These are phyloP conservation scores for Aleiodes alternator DNA, from an alignment of 2,888 invertebrate genomes.

Conservation along the genomic window DNA sequence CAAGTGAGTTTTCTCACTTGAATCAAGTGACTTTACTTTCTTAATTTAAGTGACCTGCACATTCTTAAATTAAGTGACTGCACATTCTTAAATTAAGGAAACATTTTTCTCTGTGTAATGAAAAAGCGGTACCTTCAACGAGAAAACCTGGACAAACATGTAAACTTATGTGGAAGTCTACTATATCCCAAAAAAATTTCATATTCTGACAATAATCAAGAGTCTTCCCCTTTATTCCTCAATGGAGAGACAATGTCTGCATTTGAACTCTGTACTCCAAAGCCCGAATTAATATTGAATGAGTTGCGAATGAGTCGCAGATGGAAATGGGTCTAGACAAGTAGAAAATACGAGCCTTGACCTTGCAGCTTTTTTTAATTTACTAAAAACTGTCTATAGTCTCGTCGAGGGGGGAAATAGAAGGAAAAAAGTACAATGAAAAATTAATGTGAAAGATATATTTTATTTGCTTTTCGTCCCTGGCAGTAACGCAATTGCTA, in stretches of 20 bases:
- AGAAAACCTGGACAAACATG: too few relatives aligned
- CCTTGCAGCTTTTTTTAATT: conserved; percentile 37
- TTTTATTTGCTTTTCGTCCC: conserved; percentile 17
- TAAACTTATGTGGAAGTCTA: too few relatives aligned
- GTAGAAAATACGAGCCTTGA: conserved; percentile 29
- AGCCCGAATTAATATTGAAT: conserved; percentile 48
- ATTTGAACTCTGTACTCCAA: background rate
- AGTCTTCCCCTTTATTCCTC: background rate
- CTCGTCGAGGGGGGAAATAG: background rate
- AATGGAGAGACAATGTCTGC: background rate
- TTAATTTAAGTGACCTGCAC: too few relatives aligned
- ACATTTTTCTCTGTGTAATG: too few relatives aligned
- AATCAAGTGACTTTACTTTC: too few relatives aligned
- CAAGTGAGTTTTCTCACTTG: too few relatives aligned
- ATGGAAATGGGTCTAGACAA: conserved; percentile 7
- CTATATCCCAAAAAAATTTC: too few relatives aligned
- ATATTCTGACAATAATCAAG: too few relatives aligned
- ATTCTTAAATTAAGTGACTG: too few relatives aligned
- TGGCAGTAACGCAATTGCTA: conserved; percentile 40
- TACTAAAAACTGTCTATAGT: conserved; percentile 6
- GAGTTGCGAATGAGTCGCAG: conserved; percentile 40
- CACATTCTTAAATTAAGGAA: too few relatives aligned
- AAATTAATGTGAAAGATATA: conserved; percentile 13
- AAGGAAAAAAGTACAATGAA: conserved; percentile 4
- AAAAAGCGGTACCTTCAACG: too few relatives aligned